phyloP scores from a whole-genome alignment of 2,113 vertebrate genomes.

The Mionectes macconnelli region DNA sequence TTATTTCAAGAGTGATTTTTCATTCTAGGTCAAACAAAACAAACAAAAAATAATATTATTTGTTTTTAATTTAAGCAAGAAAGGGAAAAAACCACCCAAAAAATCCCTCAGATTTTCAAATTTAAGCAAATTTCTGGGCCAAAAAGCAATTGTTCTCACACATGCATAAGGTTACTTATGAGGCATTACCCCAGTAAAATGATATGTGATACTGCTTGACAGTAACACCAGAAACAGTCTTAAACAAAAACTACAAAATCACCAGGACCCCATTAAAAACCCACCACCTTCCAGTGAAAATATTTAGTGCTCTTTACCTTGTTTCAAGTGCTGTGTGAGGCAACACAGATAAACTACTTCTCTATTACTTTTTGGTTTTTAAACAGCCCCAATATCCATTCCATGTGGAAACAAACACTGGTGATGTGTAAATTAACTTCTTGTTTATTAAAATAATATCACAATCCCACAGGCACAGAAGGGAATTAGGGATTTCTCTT shows the following conservation, averaged over 20 bases:
- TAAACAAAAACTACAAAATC: neutral
- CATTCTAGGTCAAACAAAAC: neutral
- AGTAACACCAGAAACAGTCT: neutral
- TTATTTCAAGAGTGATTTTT: neutral
- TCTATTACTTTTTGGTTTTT: neutral
- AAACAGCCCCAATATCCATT: neutral
- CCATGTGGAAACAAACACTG: neutral
- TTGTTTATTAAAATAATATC: slow-evolving; percentile 27
- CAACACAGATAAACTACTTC: neutral
- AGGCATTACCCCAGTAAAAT: neutral
- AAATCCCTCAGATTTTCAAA: neutral
- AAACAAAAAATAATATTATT: neutral
- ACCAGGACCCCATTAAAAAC: neutral
- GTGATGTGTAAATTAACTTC: neutral
- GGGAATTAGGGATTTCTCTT: neutral
- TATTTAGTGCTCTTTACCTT: neutral
- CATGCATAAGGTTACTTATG: no score
- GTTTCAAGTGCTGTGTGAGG: neutral
- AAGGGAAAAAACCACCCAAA: no score
- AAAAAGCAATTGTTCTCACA: neutral
- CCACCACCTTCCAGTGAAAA: neutral
- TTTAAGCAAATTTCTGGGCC: neutral
- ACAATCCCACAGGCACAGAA: neutral
- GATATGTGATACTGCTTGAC: neutral
- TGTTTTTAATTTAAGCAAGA: neutral